Percentiles rank a stretch among this genome's conserved stretches.
phyloP scores from a whole-genome alignment of 1,140 invertebrate species.

The Ceratosolen fusciceps region DNA sequence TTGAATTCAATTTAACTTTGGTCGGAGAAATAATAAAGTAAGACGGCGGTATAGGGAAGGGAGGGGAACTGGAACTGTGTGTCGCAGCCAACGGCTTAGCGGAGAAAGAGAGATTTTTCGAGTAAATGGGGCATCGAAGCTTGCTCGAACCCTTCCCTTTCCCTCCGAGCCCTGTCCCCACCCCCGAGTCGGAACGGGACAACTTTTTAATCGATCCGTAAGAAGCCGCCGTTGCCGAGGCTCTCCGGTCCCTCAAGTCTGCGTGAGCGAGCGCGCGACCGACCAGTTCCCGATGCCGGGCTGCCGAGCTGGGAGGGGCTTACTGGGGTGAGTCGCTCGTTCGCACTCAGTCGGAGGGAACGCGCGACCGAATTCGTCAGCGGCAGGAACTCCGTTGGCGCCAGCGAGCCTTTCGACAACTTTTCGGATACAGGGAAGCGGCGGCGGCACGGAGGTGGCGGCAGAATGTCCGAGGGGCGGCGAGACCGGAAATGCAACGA shows the following conservation, averaged over 20 bases:
- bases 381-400: slow-evolving; percentile 35
- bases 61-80: too few relatives aligned
- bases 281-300: too few relatives aligned
- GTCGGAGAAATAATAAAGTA: not conserved
- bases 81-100: not conserved
- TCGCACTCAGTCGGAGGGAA: slow-evolving; percentile 23
- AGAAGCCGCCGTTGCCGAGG: slow-evolving; percentile 8
- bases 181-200: slow-evolving; percentile 46
- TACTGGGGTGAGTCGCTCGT: not conserved
- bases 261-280: not conserved
- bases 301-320: too few relatives aligned
- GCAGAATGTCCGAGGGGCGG: slow-evolving; percentile 51
- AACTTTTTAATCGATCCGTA: slow-evolving; percentile 46
- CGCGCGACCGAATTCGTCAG: slow-evolving; percentile 14
- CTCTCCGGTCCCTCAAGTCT: not conserved
- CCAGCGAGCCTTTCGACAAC: slow-evolving; percentile 37
- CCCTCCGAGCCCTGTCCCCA: slow-evolving; percentile 45
- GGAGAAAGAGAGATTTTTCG: slow-evolving; percentile 38
- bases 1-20: not conserved
- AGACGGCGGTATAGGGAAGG: not conserved
- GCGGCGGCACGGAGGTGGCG: too few relatives aligned
- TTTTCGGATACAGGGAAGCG: slow-evolving; percentile 44
- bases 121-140: slow-evolving; percentile 49
- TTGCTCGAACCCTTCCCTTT: slow-evolving; percentile 45
- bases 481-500: too few relatives aligned